These are phyloP conservation scores for Oligia latruncula DNA, from an alignment of 2,888 invertebrate genomes.

Conservation along the genomic window DNA sequence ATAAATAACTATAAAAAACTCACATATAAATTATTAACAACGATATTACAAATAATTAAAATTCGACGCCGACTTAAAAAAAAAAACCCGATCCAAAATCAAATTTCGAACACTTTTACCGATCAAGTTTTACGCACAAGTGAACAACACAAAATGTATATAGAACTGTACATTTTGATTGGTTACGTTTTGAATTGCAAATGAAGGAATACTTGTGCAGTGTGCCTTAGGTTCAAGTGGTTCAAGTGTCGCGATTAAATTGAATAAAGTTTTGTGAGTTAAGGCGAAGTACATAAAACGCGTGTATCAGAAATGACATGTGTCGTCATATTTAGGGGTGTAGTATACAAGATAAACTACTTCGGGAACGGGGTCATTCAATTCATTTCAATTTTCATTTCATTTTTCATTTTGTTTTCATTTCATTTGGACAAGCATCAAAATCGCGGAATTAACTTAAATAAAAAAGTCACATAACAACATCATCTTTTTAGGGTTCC, in stretches of 20 bases:
- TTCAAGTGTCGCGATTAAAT: conserved; percentile 10
- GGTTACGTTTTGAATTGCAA: conserved; percentile 16
- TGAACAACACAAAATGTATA: not conserved
- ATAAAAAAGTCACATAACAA: too few species aligned
- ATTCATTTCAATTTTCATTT: too few species aligned
- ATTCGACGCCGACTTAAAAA: not conserved
- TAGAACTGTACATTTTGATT: not conserved
- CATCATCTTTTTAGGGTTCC: too few species aligned
- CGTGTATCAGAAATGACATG: too few species aligned
- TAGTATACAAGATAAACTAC: too few species aligned
- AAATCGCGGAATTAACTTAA: too few species aligned
- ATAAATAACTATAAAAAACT: not conserved
- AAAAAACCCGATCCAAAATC: not conserved
- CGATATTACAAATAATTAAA: not conserved
- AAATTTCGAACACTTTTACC: not conserved
- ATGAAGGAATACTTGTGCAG: not conserved
- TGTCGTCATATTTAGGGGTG: too few species aligned
- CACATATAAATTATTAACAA: not conserved
- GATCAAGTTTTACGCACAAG: not conserved
- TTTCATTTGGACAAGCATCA: too few species aligned
- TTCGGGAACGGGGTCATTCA: too few species aligned
- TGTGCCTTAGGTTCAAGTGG: not conserved
- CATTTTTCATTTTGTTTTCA: too few species aligned
- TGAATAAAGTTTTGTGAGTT: not conserved
- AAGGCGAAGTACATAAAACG: not conserved